Evolutionary conservation across 2,797 vertebrate genomes (phyloP), one percentile per base, ranked within the genome.

Genomic region (Garrulus glandarius): DNA sequence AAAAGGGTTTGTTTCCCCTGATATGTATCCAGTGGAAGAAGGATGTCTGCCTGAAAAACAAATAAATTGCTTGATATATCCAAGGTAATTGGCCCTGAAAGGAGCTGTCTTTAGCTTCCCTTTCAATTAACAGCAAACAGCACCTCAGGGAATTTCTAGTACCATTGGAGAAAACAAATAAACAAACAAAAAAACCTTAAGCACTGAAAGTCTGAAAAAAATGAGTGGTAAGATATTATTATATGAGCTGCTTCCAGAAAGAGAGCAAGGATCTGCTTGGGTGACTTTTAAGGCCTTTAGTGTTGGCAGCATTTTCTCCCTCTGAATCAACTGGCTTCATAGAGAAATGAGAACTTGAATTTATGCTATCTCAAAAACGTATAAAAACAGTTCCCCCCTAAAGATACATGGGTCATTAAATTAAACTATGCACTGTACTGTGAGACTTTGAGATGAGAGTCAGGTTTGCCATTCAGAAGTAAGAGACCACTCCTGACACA

Each of bases 41-140:
- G 29, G 11, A 5, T 94, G 44, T 67, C 78, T 80, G 56, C 37
- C 68, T 70, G 81, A 77, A 84, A 92, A 93, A 67, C 47, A 92
- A 96, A 89, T 69, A 89, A 89, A 94, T 85, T 87, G 12, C 41
- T 53, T 56, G 75, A 89, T 34, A 53, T 80, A 74, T 70, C 37
- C 43, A 56, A 39, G 75, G 82, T 89, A 92, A 94, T 52, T 74
- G 68, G 71, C 46, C 76, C 27, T 0, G 1, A 96, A 95, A 77
- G 27, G 43, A 89, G 21, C 56, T 46, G 55, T 49, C 81, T 89
- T 92, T 87, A 79, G 37, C 82, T 92, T 77, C 87, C 84, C 59
- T 92, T 87, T 82, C 89, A 96, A 93, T 95, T 96, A 94, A 87
- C 20, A 79, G 67, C 34, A 89, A 85, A 67, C 11, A 70, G 3